Conservation (phyloP, 2,113 vertebrate genomes). For the Campylorhamphus procurvoides region DNA sequence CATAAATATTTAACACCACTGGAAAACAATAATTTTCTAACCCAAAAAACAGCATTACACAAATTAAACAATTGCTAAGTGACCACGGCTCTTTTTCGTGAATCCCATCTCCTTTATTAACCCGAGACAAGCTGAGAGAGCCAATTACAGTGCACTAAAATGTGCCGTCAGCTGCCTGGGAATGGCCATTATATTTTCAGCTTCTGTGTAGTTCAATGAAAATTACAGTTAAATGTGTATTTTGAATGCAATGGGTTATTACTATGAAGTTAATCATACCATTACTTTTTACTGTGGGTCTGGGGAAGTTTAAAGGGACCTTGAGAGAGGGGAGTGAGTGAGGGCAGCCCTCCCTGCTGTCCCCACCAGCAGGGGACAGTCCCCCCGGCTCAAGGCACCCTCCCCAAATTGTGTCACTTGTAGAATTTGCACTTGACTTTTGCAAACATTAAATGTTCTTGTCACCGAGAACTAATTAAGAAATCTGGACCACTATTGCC, state of each 20-base stretch:
- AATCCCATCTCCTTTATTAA: constrained; percentile 49
- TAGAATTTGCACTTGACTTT: constrained; percentile 70
- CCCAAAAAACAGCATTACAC: constrained; percentile 4
- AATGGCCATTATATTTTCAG: constrained; percentile 34
- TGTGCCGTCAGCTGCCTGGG: not conserved
- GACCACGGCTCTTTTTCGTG: constrained; percentile 32
- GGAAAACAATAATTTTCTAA: constrained; percentile 38
- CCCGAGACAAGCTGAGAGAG: not conserved
- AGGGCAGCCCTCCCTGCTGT: constrained; percentile 8
- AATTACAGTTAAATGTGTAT: constrained; percentile 41
- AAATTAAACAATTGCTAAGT: constrained; percentile 61
- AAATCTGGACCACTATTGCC: constrained; percentile 60
- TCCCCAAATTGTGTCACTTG: constrained; percentile 59
- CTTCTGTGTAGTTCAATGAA: constrained; percentile 18
- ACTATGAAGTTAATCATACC: constrained; percentile 52
- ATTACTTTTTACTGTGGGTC: constrained; percentile 53
- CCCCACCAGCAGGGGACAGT: constrained; percentile 27
- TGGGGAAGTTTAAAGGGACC: constrained; percentile 15
- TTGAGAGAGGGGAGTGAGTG: constrained; percentile 61
- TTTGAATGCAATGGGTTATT: constrained; percentile 47
- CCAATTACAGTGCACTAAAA: constrained; percentile 44
- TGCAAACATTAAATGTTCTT: constrained; percentile 70
- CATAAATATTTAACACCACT: constrained; percentile 40
- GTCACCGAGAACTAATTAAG: constrained; percentile 80
- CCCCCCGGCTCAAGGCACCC: constrained; percentile 12